Percentiles rank a stretch among this genome's conserved stretches.
Conservation (phyloP, 2,888 invertebrate species). For the Sacculina carcini region DNA sequence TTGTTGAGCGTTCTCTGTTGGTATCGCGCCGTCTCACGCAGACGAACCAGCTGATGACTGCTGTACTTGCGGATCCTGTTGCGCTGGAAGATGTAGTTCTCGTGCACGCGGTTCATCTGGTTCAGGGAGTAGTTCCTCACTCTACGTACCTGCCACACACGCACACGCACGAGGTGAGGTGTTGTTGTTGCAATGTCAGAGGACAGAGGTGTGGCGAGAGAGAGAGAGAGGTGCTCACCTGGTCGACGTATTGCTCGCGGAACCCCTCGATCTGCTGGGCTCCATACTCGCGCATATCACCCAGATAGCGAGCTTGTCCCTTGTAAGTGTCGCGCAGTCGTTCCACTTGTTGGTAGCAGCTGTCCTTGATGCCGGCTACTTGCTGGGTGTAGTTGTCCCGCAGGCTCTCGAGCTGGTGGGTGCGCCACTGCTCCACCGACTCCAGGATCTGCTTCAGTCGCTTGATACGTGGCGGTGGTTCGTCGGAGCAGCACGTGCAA, state of each 20-base stretch:
- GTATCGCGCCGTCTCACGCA: conserved; percentile 79
- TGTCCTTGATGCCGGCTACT: conserved; percentile 71
- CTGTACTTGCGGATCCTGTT: conserved; percentile 84
- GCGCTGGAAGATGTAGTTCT: conserved; percentile 82
- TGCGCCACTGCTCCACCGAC: conserved; percentile 67
- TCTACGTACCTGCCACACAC: conserved; percentile 43
- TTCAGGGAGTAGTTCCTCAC: conserved; percentile 74
- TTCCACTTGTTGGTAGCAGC: conserved; percentile 77
- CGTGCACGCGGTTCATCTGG: conserved; percentile 75
- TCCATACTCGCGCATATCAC: conserved; percentile 72
- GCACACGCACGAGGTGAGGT: conserved; percentile 1
- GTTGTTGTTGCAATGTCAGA: not conserved
- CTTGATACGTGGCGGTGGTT: conserved; percentile 37
- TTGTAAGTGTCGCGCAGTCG: conserved; percentile 78
- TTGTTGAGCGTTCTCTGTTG: conserved; percentile 86
- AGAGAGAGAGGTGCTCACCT: conserved; percentile 29
- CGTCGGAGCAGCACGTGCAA: conserved; percentile 39
- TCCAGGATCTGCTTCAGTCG: conserved; percentile 69
- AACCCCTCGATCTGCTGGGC: conserved; percentile 47
- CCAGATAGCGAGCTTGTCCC: conserved; percentile 54
- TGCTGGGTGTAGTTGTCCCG: conserved; percentile 77
- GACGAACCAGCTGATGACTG: conserved; percentile 59
- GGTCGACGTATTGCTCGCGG: conserved; percentile 73
- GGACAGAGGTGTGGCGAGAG: not conserved
- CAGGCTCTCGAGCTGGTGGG: conserved; percentile 58